A percentile compares a stretch with the other conserved stretches of the same genome.
Evolutionary conservation across 1,140 invertebrate genomes (phyloP).

Genomic region (Drosophila oshimai): DNA sequence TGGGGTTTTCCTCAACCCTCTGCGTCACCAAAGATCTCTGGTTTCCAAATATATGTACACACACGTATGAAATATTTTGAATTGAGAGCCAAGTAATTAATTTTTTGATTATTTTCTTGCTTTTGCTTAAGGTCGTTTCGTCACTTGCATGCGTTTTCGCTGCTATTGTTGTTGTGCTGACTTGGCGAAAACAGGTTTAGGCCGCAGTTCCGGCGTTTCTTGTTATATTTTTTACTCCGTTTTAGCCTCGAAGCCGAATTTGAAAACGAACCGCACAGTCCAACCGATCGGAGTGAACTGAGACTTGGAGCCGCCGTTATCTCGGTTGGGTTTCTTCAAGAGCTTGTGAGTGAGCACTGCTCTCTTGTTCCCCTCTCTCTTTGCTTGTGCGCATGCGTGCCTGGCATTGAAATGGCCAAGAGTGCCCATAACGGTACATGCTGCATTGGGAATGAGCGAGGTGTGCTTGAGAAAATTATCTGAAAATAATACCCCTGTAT

Average conservation of each 20-base stretch:
- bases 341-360: background rate
- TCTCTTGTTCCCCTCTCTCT: constrained; percentile 11
- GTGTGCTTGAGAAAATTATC: background rate
- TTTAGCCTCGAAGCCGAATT: constrained; percentile 3
- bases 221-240: background rate
- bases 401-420: constrained; percentile 36
- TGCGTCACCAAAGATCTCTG: constrained; percentile 3
- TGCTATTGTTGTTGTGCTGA: constrained; percentile 40
- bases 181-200: constrained; percentile 59
- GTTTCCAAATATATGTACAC: background rate
- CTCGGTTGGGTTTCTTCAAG: constrained; percentile 20
- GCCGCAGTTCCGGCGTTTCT: constrained; percentile 52
- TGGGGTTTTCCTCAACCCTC: background rate
- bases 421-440: constrained; percentile 28
- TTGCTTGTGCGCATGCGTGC: constrained; percentile 28
- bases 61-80: background rate
- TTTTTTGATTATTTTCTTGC: constrained; percentile 13
- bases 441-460: constrained; percentile 12
- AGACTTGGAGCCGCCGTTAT: constrained; percentile 29
- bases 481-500: background rate
- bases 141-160: constrained; percentile 61
- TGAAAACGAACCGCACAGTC: constrained; percentile 33
- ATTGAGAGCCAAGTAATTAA: constrained; percentile 5
- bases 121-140: constrained; percentile 69
- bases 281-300: constrained; percentile 41